Conservation (phyloP, 1,140 invertebrate species). For the Oreohelix idahoensis region DNA sequence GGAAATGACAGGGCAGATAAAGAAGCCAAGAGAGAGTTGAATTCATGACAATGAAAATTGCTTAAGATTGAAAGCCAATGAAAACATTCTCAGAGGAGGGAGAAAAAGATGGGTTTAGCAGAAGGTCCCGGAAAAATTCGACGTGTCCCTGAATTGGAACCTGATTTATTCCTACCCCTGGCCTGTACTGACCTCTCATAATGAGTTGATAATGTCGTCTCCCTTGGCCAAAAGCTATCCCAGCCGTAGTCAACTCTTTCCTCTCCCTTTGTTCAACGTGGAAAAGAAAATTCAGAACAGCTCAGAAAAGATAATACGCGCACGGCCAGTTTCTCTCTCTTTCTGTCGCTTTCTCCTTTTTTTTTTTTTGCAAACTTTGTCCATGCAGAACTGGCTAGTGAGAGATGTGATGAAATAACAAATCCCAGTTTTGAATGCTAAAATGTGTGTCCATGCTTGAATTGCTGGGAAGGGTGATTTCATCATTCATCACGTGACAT, state of each 20-base stretch:
- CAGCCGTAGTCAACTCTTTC: background rate
- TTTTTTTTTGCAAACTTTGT: too few relatives aligned
- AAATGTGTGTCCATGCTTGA: background rate
- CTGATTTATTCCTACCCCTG: background rate
- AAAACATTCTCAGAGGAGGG: background rate
- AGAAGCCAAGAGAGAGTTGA: background rate
- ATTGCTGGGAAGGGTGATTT: background rate
- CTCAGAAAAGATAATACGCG: background rate
- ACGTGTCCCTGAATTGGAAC: background rate
- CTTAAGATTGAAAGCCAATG: background rate
- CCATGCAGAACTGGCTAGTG: background rate
- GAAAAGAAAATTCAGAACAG: background rate
- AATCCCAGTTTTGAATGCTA: background rate
- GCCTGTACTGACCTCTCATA: background rate
- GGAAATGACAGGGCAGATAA: conserved; percentile 8
- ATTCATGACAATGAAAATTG: conserved; percentile 12
- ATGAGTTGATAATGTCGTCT: background rate
- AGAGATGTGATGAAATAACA: background rate
- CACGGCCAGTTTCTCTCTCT: too few relatives aligned
- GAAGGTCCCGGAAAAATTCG: background rate
- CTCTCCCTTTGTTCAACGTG: background rate
- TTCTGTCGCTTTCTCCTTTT: too few relatives aligned
- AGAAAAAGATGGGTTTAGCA: background rate
- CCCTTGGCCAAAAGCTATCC: background rate
- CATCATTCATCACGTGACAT: background rate